Base-by-base conservation (phyloP, 2,888 invertebrate species). In the Fragum fragum region DNA sequence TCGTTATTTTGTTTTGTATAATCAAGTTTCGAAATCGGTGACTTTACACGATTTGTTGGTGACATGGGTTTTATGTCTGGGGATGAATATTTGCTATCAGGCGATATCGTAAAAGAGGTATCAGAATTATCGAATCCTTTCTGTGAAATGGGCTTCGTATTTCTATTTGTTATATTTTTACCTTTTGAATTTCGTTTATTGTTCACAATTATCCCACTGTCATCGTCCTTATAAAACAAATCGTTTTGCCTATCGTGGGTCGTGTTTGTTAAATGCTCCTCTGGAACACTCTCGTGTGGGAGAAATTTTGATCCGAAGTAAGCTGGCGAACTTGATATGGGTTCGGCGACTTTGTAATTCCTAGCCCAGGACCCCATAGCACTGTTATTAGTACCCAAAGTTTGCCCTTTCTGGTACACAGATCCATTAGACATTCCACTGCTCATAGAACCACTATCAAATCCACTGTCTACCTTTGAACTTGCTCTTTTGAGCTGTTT, bases 391-490 rank as follows among this genome's bases (percentile, higher is more conserved):
- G 75, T 80, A 26, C 63, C 36, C 77, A 83, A 57, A 72, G 84
- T 69, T 79, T 88, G 75, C 21, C 81, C 70, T 68, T 63, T 85
- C 78, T 42, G 79, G 85, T 87, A 83, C 9, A 69, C 75, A 55
- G 85, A 71, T 26, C 84, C 79, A 61, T 88, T 84, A 9, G 88
- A 90, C 63, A 89, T 87, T 52, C 90, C 90, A 84, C 92, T 92
- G 72, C 88, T 89, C 66, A 89, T 81, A 0, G 90, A 90, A 16
- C 85, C 90, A 79, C 89, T 92, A 61, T 91, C 91, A 76, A 92
- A 91, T n/a, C 92, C 92, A 79, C 92, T 92, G 76, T 92, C 92
- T 6, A 90, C 85, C 11, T 77, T 74, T 5, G 81, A 81, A 57
- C 79, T 55, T 5, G 79, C 76, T 57, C 73, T n/a, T 26, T 69